Conservation (phyloP, 2,797 vertebrate genomes). For the Falco biarmicus region DNA sequence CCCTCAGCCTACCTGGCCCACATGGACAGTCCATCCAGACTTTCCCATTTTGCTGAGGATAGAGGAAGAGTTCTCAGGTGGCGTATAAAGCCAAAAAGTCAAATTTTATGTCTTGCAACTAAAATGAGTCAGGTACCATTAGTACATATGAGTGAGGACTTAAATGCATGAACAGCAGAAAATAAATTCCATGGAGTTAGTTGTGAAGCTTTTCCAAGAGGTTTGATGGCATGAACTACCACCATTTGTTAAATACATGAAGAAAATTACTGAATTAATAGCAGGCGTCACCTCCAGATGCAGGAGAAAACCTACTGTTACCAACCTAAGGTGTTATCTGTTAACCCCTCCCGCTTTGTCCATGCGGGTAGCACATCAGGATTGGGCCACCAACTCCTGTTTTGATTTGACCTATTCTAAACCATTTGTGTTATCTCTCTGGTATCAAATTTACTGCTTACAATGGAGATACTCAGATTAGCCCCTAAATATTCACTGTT, state of each 20-base stretch:
- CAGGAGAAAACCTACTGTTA: background rate
- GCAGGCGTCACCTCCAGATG: background rate
- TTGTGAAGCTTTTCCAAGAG: background rate
- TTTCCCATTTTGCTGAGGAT: background rate
- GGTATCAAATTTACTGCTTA: background rate
- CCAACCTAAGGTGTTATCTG: background rate
- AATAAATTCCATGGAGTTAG: background rate
- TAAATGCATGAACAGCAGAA: background rate
- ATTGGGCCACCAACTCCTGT: background rate
- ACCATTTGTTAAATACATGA: background rate
- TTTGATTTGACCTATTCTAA: background rate
- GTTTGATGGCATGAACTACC: background rate
- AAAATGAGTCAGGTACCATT: background rate
- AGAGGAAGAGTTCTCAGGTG: background rate
- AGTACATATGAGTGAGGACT: background rate
- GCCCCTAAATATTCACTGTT: background rate
- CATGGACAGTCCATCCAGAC: background rate
- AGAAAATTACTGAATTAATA: background rate
- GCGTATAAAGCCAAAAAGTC: background rate
- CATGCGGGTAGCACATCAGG: background rate
- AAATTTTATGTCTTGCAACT: background rate
- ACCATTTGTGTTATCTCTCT: background rate
- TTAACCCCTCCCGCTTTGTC: background rate
- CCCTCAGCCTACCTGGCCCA: background rate
- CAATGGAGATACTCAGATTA: background rate